Base-by-base conservation (phyloP, 2,888 invertebrate genomes). In the Mimachlamys varia region DNA sequence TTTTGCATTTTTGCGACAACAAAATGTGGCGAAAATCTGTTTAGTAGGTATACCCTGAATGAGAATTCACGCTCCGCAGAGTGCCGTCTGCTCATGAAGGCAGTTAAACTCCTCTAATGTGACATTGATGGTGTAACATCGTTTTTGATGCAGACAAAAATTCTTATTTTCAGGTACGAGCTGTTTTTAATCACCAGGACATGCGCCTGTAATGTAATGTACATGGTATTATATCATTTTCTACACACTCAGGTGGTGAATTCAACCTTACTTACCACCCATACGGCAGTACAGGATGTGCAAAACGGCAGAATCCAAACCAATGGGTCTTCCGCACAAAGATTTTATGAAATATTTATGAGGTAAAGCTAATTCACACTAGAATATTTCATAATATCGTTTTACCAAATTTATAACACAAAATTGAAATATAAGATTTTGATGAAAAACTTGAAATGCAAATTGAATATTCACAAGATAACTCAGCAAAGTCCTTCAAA, bases 271-370 rank as follows among this genome's bases (percentile, higher is more conserved):
- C 76, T 27, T 76, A 27, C 33, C 76, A 76, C 76, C 76, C 76
- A 33, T 76, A 76, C 33, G 27, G 76, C 33, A 76, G 76, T 44
- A 44, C 44, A 44, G 44, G 44, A 44, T 10, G 76, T 76, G 19
- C 22, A 58, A 58, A 22, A 22, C 27, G 53, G 19, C 19, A 1
- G 53, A 53, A 13, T 76, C 76, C 10, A 33, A 76, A 76, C 33
- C 76, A 62, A 62, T 22, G 22, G 13, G 17, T 33, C 76, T 2
- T 53, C 13, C 2, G 19, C 53, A 53, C 19, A 10, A 13, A 53
- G 53, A 76, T 33, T 76, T 76, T 76, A 76, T 76, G 33, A 76
- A 76, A 76, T 76, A 76, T 76, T 76, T 76, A 76, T 76, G 76
- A 76, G 76, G 76, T 33, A 15, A 27, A 76, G 33, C 0, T 33